These are phyloP conservation scores for Karalla daura DNA, from an alignment of 2,797 vertebrate species.

Conservation along the genomic window DNA sequence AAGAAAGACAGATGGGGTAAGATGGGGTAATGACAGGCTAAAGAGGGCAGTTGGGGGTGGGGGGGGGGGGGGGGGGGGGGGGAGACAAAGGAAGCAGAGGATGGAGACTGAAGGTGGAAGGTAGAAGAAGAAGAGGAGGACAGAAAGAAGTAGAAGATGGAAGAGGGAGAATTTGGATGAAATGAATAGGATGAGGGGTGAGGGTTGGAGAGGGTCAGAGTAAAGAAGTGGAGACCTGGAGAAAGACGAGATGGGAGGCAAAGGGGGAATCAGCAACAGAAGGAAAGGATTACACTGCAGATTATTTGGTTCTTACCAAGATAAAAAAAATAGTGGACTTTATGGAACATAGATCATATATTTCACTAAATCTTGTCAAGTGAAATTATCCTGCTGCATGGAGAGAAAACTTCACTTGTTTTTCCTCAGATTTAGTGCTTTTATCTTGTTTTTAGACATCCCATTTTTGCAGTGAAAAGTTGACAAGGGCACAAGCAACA, in stretches of 20 bases:
- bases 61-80: neutral
- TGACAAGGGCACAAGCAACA: neutral
- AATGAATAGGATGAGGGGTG: neutral
- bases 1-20: constrained; percentile 7
- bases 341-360: too few species aligned
- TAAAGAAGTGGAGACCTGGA: neutral
- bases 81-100: neutral
- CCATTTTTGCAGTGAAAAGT: too few species aligned
- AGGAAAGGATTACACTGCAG: neutral
- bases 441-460: too few species aligned
- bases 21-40: constrained; percentile 52
- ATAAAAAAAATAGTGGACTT: too few species aligned
- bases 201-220: neutral
- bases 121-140: neutral
- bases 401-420: too few species aligned
- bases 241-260: neutral
- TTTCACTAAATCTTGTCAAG: too few species aligned
- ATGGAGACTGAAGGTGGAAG: neutral
- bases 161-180: neutral
- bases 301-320: too few species aligned
- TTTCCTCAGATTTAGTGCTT: too few species aligned
- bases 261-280: neutral
- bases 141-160: too few species aligned
- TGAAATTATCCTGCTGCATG: too few species aligned
- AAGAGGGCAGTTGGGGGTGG: constrained; percentile 30